A percentile compares a stretch with the other conserved stretches of the same genome.
Conservation (phyloP, 2,113 vertebrate genomes). For the Bothrops jararaca region DNA sequence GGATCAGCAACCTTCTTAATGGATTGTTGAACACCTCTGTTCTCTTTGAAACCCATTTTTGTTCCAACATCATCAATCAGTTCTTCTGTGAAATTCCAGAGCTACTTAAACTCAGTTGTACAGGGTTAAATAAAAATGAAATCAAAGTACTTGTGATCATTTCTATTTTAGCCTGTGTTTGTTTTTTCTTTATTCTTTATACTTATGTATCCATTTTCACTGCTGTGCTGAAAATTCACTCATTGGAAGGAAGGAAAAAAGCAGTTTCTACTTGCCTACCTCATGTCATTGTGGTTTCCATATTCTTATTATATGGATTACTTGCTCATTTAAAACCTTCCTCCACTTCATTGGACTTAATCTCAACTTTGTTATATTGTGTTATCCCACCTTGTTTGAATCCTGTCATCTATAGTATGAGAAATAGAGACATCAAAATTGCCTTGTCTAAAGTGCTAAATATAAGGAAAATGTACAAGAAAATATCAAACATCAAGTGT, state of each 20-base stretch:
- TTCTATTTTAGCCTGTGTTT: accelerated
- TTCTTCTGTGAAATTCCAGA: too few species aligned
- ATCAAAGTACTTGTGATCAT: not conserved
- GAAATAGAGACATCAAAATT: not conserved
- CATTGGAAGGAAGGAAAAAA: not conserved
- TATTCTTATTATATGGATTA: not conserved
- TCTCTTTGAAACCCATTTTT: not conserved
- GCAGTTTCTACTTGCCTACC: not conserved
- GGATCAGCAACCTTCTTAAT: not conserved
- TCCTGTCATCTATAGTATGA: not conserved
- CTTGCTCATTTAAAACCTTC: not conserved
- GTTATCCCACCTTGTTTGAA: not conserved
- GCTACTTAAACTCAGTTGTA: not conserved
- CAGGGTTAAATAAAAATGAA: not conserved
- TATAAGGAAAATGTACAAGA: not conserved
- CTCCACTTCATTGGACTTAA: not conserved
- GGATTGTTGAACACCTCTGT: not conserved
- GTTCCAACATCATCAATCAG: not conserved
- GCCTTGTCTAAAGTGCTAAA: not conserved
- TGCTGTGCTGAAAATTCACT: not conserved
- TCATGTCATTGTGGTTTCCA: not conserved
- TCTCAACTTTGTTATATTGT: not conserved
- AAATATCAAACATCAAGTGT: not conserved
- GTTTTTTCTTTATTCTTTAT: not conserved
- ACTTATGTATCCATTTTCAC: not conserved